Percentiles rank a stretch among this genome's conserved stretches.
phyloP scores from a whole-genome alignment of 2,888 invertebrate species.

The Pecten maximus region DNA sequence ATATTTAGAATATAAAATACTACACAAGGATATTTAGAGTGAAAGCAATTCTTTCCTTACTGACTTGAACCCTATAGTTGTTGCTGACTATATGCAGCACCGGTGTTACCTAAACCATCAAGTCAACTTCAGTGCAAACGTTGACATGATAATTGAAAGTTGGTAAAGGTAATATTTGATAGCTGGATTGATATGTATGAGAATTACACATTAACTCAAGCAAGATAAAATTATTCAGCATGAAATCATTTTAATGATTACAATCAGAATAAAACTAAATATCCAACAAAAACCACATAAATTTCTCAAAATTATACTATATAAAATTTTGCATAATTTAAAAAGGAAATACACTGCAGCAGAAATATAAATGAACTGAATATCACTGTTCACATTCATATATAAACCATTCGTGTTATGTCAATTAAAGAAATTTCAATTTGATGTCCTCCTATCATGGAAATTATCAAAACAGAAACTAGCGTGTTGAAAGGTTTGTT shows the following conservation, averaged over 20 bases:
- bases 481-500: not conserved
- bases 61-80: not conserved
- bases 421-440: slow-evolving; percentile 15
- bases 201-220: slow-evolving; percentile 25
- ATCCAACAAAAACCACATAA: not conserved
- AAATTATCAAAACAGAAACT: slow-evolving; percentile 13
- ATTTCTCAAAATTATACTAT: not conserved
- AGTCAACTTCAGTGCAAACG: not conserved
- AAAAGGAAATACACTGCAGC: not conserved
- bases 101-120: not conserved
- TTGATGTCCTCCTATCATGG: not conserved
- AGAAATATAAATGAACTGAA: not conserved
- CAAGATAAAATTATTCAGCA: not conserved
- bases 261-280: not conserved
- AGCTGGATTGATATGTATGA: not conserved
- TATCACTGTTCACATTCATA: not conserved
- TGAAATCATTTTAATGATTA: not conserved
- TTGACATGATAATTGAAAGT: not conserved
- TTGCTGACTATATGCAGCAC: too few species aligned
- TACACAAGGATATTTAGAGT: not conserved
- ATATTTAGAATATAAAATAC: too few species aligned
- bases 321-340: slow-evolving; percentile 22
- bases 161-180: not conserved
- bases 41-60: not conserved
- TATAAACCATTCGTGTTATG: not conserved